Evolutionary conservation across 2,113 vertebrate species (phyloP).

Genomic region (Notarius quadriscutis): DNA sequence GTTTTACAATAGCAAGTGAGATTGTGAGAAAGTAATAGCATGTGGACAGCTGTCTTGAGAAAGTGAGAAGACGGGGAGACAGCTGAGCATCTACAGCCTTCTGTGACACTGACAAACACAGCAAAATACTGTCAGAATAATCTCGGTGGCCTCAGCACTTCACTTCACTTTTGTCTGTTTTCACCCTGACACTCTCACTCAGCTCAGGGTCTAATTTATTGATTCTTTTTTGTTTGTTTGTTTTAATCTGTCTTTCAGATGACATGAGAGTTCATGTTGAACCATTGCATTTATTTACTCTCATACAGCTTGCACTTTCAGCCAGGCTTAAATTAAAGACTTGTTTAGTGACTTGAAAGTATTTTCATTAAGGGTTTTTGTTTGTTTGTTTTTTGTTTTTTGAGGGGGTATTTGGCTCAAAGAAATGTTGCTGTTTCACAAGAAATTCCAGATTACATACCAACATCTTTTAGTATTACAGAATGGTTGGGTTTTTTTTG

Average conservation of each 20-base stretch:
- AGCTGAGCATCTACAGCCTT: constrained; percentile 55
- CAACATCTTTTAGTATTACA: not conserved
- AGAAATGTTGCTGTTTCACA: not conserved
- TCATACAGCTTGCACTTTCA: constrained; percentile 50
- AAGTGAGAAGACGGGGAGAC: constrained; percentile 58
- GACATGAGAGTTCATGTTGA: constrained; percentile 34
- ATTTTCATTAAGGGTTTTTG: not conserved
- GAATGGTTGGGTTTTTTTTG: not conserved
- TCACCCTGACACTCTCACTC: not conserved
- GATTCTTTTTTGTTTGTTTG: not conserved
- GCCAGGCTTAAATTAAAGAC: constrained; percentile 41
- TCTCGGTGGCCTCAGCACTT: constrained; percentile 23
- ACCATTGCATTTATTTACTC: constrained; percentile 43
- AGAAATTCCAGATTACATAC: not conserved
- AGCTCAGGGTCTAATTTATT: constrained; percentile 4
- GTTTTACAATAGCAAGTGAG: not conserved
- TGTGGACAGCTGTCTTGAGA: constrained; percentile 55
- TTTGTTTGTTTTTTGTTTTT: not conserved
- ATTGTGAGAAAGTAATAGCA: constrained; percentile 42
- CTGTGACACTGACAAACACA: constrained; percentile 35
- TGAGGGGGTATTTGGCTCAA: not conserved
- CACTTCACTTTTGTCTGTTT: not conserved
- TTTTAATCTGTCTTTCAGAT: constrained; percentile 1
- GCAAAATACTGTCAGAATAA: constrained; percentile 39
- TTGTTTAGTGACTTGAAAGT: constrained; percentile 3